Base-by-base conservation (phyloP, 2,888 invertebrate genomes). In the Argyra leucocephala region DNA sequence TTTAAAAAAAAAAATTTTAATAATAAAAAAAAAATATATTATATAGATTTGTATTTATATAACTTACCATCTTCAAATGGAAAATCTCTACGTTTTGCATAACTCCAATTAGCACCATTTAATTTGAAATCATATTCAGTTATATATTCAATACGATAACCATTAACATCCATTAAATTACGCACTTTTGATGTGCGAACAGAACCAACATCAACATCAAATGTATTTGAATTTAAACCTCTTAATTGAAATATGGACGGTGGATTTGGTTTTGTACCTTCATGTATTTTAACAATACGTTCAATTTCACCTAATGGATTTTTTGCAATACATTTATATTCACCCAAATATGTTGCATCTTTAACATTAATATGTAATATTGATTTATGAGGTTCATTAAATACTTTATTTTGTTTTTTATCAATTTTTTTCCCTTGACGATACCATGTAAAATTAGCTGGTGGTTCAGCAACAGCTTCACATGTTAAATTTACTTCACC, bases 401-500 rank as follows among this genome's bases (percentile, higher is more conserved):
- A 73, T 67, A 80, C 75, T 66, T 69, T 71, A 70, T 77, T 73
- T 66, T 71, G 67, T 69, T 75, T 71, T 65, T 76, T 74, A 68
- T 75, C 74, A 60, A 75, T 71, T 70, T 78, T 76, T 71, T 77
- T 73, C 67, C 74, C 72, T 66, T 75, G 73, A 65, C 76, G 77
- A 64, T 73, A 74, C 85, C 85, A 84, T 63, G 78, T 79, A 70
- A 84, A 84, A 63, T 77, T 80, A n/a, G 84, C 82, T 21, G 80
- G 77, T 1, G 85, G 85, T 72, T 82, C 83, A 6, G 83, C 83
- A 67, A 81, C 79, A 64, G 82, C 84, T 72, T 82, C 78, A 76
- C 87, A 87, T 18, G 83, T 83, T 66, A 87, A 78, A 73, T 84
- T 84, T 3, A 82, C 83, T 36, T 76, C 77, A 22, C 85, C 85